Evolutionary conservation across 2,888 invertebrate species (phyloP).

Genomic region (Hetaerina titia): DNA sequence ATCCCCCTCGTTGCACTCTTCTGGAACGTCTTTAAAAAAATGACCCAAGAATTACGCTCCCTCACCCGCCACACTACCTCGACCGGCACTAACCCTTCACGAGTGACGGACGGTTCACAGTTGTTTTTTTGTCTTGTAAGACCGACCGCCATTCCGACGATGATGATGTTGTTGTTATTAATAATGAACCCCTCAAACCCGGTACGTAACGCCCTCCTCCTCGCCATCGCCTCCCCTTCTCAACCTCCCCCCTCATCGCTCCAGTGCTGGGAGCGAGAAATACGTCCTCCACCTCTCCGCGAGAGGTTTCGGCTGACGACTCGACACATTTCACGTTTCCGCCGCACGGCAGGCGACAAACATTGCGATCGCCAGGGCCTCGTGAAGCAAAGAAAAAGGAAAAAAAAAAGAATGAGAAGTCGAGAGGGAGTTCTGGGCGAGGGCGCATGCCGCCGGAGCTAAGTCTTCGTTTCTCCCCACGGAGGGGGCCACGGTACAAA

Average conservation of each 20-base stretch:
- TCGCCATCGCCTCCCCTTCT: neutral
- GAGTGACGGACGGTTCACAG: constrained; percentile 1
- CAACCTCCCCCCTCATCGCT: too few species aligned
- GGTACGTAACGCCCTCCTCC: neutral
- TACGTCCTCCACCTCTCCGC: neutral
- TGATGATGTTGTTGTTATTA: neutral
- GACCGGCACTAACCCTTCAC: neutral
- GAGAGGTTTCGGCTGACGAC: neutral
- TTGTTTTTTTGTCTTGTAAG: neutral
- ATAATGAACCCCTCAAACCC: neutral
- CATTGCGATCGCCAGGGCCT: neutral
- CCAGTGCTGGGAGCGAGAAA: too few species aligned
- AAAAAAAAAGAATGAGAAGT: neutral
- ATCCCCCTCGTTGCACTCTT: neutral
- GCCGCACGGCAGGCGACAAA: neutral
- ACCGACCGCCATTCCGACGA: neutral
- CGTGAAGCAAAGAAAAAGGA: neutral
- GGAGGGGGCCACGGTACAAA: neutral
- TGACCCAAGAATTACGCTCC: neutral
- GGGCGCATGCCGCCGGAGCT: too few species aligned
- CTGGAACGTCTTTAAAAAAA: neutral
- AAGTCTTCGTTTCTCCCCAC: too few species aligned
- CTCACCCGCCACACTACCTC: neutral
- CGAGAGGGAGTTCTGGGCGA: neutral
- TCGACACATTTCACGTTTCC: neutral